Conservation (phyloP, 2,888 invertebrate genomes). For the Calliphora vomitoria region DNA sequence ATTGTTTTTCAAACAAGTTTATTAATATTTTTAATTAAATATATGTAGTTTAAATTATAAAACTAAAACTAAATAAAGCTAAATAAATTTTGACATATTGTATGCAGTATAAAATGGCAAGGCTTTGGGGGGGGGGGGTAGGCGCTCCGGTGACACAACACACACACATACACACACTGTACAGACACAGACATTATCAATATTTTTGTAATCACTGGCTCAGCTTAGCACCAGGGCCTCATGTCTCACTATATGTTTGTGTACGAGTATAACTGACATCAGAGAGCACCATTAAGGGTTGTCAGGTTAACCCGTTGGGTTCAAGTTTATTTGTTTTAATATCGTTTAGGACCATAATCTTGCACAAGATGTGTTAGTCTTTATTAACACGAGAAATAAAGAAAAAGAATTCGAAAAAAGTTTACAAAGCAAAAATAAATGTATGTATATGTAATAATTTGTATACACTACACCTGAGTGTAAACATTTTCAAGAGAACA, state of each 20-base stretch:
- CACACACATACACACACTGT: constrained; percentile 22
- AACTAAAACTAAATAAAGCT: constrained; percentile 17
- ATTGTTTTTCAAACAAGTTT: constrained; percentile 56
- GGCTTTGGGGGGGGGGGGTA: constrained; percentile 1
- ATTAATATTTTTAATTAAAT: constrained; percentile 44
- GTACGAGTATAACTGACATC: constrained; percentile 28
- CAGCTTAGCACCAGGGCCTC: constrained; percentile 54
- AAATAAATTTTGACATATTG: neutral
- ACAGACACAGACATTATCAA: constrained; percentile 14
- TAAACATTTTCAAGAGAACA: constrained; percentile 8
- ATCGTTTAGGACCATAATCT: constrained; percentile 24
- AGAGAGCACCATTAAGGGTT: constrained; percentile 39
- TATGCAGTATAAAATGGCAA: neutral
- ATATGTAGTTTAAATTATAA: constrained; percentile 10
- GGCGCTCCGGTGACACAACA: constrained; percentile 30
- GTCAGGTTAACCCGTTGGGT: neutral
- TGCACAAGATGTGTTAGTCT: constrained; percentile 35
- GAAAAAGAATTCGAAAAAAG: constrained; percentile 22
- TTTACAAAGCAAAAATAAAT: constrained; percentile 45
- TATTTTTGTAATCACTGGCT: neutral
- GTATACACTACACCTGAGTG: neutral
- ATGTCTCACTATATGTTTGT: constrained; percentile 48
- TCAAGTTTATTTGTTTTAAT: constrained; percentile 3
- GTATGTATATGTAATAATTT: constrained; percentile 11
- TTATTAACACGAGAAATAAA: constrained; percentile 20